Percentiles rank a stretch among this genome's conserved stretches.
Conservation (phyloP, 2,113 vertebrate genomes). For the Microtus montanus region DNA sequence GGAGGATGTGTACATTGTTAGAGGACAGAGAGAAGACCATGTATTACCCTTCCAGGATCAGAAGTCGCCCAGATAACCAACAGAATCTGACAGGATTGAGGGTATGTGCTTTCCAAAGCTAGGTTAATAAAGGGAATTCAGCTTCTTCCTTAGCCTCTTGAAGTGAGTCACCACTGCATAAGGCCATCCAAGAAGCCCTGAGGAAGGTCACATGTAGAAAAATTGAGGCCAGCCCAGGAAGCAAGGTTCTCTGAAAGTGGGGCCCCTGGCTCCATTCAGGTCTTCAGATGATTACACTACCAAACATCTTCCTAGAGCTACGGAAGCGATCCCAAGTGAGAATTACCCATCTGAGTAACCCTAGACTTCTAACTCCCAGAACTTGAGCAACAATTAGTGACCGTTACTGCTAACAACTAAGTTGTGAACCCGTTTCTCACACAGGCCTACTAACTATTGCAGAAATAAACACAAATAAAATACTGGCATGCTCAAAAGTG, state of each 20-base stretch:
- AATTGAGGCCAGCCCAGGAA: neutral
- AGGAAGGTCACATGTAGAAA: neutral
- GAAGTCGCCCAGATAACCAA: neutral
- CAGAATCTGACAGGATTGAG: neutral
- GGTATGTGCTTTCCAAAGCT: neutral
- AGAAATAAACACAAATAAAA: conserved; percentile 9
- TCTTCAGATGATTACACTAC: neutral
- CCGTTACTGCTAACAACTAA: neutral
- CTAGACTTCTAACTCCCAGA: neutral
- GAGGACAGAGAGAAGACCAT: neutral
- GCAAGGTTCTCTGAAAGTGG: neutral
- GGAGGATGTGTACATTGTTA: neutral
- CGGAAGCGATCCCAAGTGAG: neutral
- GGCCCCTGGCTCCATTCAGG: neutral
- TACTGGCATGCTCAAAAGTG: conserved; percentile 47
- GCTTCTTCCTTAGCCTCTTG: neutral
- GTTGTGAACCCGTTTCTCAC: conserved; percentile 37
- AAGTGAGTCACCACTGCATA: neutral
- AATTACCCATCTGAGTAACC: neutral
- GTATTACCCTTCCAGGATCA: neutral
- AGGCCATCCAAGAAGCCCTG: neutral
- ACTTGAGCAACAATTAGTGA: neutral
- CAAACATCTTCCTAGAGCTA: neutral
- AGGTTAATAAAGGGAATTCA: neutral
- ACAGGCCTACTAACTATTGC: neutral